These are phyloP conservation scores for Galleria mellonella DNA, from an alignment of 1,140 invertebrate species.

Conservation along the genomic window DNA sequence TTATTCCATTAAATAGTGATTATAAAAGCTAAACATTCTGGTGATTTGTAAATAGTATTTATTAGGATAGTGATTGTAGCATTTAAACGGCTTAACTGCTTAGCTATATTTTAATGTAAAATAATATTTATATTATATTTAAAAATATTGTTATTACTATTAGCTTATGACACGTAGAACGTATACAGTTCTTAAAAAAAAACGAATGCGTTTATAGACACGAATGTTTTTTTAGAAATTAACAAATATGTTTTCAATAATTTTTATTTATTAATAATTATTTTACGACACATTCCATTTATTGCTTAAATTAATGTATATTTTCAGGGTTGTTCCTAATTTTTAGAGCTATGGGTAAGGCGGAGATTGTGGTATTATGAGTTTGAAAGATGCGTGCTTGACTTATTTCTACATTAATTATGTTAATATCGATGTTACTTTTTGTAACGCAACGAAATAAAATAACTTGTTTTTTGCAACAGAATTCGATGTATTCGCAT, in stretches of 20 bases:
- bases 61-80: conserved; percentile 62
- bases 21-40: conserved; percentile 38
- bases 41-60: conserved; percentile 72
- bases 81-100: conserved; percentile 62
- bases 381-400: not conserved
- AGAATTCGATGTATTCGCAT: too few species aligned
- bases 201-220: not conserved
- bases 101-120: conserved; percentile 65
- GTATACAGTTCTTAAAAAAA: conserved; percentile 27
- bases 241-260: conserved; percentile 13
- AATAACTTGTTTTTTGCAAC: too few species aligned
- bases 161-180: conserved; percentile 53
- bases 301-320: conserved; percentile 32
- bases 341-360: conserved; percentile 32
- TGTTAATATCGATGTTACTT: too few species aligned
- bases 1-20: not conserved
- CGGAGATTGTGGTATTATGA: not conserved
- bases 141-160: conserved; percentile 56
- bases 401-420: too few species aligned
- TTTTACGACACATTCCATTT: conserved; percentile 34
- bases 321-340: conserved; percentile 52
- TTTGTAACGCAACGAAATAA: too few species aligned
- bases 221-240: conserved; percentile 8
- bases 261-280: conserved; percentile 30
- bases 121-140: conserved; percentile 70